These are phyloP conservation scores for Nemopilema nomurai DNA, from an alignment of 30 jellyfish, hydroid and myxozoan genomes.

Conservation along the genomic window DNA sequence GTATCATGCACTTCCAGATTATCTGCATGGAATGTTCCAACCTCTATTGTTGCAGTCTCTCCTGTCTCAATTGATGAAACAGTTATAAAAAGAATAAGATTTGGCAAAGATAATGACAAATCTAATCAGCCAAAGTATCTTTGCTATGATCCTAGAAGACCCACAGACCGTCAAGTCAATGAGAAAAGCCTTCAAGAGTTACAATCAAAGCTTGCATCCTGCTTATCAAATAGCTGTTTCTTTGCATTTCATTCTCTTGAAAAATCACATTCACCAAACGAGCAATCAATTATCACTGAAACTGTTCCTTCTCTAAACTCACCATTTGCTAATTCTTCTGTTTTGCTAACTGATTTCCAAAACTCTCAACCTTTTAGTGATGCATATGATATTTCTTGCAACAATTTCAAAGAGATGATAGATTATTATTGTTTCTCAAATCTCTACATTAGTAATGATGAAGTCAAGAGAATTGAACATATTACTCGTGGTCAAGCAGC, in stretches of 20 bases:
- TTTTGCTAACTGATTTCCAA: not conserved
- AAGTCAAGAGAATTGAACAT: not conserved
- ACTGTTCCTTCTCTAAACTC: not conserved
- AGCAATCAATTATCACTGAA: not conserved
- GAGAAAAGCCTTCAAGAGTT: not conserved
- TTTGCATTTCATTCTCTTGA: not conserved
- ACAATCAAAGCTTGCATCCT: constrained; percentile 2
- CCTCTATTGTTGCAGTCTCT: not conserved
- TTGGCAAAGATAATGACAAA: constrained; percentile 23
- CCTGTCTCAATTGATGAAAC: constrained; percentile 46
- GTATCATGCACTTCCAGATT: constrained; percentile 30
- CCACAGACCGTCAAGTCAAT: not conserved
- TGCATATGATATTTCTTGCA: constrained; percentile 4
- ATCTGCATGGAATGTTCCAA: constrained; percentile 42
- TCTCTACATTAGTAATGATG: constrained; percentile 2
- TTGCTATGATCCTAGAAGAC: not conserved
- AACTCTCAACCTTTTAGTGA: not conserved
- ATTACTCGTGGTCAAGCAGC: constrained; percentile 19
- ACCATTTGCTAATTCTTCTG: not conserved
- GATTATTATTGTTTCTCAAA: not conserved
- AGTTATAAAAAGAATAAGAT: constrained; percentile 24
- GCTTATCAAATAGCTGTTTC: not conserved
- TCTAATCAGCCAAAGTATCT: not conserved
- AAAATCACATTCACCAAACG: not conserved
- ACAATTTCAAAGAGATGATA: not conserved